Conservation (phyloP, 2,888 invertebrate species). For the Heliconius cydno region DNA sequence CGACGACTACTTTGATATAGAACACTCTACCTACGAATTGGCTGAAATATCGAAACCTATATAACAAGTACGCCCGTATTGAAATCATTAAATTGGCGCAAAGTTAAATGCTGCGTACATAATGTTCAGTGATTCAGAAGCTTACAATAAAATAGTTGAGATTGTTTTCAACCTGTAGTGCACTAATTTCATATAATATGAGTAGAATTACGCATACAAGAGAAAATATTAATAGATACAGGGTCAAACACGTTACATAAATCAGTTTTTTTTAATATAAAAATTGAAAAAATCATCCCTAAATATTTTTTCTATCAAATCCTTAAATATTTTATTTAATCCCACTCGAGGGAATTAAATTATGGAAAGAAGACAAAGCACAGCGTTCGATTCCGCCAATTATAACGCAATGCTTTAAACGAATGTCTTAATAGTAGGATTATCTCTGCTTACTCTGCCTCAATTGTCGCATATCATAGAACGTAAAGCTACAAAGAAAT, state of each 20-base stretch:
- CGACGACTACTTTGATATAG: not conserved
- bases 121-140: not conserved
- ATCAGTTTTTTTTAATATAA: too few species aligned
- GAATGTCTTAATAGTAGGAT: not conserved
- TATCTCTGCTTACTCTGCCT: not conserved
- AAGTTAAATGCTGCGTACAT: not conserved
- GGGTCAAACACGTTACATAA: too few species aligned
- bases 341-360: not conserved
- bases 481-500: too few species aligned
- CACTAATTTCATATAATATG: not conserved
- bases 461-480: too few species aligned
- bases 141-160: not conserved
- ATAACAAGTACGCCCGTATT: not conserved
- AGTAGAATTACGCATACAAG: not conserved
- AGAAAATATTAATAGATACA: too few species aligned
- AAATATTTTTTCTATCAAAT: not conserved
- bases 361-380: not conserved
- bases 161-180: not conserved
- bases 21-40: not conserved
- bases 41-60: not conserved
- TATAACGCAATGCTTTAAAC: not conserved
- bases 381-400: not conserved
- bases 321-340: not conserved
- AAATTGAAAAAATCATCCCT: too few species aligned
- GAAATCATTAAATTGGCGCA: not conserved